Base-by-base conservation (phyloP, 1,140 invertebrate species). In the Euwallacea fornicatus region DNA sequence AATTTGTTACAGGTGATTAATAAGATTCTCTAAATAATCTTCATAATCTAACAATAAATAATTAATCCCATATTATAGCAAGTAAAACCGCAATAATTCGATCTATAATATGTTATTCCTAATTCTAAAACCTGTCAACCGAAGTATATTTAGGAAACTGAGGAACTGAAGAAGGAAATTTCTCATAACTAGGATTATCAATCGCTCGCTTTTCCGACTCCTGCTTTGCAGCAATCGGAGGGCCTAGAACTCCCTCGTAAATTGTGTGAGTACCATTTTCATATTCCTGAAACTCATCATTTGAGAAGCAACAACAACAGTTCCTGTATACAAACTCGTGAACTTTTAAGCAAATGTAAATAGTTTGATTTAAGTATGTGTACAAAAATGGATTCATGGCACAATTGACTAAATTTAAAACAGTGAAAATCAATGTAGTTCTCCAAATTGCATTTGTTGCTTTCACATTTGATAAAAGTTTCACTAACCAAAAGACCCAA, bases 351-450 rank as follows among this genome's bases (percentile, higher is more conserved):
- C 66, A 69, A 7, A 73, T 66, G 7, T 74, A 66, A 6, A 86
- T 76, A 8, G 85, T 84, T 70, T 85, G 82, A 15, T 84, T 82
- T 4, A 87, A 77, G 72, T 86, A 88, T 0, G 84, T 83, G 67
- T 87, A 88, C 7, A 88, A 77, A 55, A 87, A 81, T 2, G 86
- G 86, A 81, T 88, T 86, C 6, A 87, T 21, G 1, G 82, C 81
- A 33, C 84, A 84, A 62, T 84, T 86, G 3, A 83, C 46, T 7
- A 86, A 72, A 33, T 83, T 83, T 8, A 88, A 72, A 7, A 82
- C 75, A 4, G 82, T 82, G 4, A 87, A 81, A 7, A 76, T 63
- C 44, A 83, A 84, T 71, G 83, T 82, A 6, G 86, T 72, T 53
- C 84, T 76, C 83, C 83, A 85, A 13, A 71, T 53, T 8, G n/a